Base-by-base conservation (phyloP, 92 coral and sea anemone species). In the Actinernus sp. region DNA sequence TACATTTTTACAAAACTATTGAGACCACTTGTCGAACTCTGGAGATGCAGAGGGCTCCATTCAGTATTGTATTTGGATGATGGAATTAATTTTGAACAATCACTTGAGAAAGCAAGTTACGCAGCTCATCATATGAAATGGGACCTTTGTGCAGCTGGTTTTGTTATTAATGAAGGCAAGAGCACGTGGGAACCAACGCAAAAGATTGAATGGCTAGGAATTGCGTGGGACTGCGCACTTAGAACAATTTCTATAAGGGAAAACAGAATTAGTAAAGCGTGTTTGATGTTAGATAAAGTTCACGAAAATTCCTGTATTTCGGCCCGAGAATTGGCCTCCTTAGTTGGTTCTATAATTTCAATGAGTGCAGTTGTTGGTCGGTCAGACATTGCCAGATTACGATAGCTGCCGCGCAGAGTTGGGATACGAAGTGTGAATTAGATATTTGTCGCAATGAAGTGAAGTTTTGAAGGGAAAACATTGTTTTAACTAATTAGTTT, bases 11-110 rank as follows among this genome's bases (percentile, higher is more conserved):
- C 9, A 22, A 69, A 30, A 45, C 62, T n/a, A n/a, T n/a, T n/a
- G n/a, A n/a, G n/a, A n/a, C n/a, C n/a, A n/a, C n/a, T n/a, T n/a
- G n/a, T n/a, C 4, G 70, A 79, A 43, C 52, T 43, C 4, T 80
- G 80, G 87, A 46, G 74, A 12, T 10, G 19, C 13, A 38, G 65
- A 17, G 74, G 87, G 0, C 38, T 80, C 4, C 63, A 71, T 38
- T 54, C 39, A 14, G 73, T 79, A 18, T 79, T 79, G 3, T 68
- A 79, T 37, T 36, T 79, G 26, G 72, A 79, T 26, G 72, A 79
- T 52, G 86, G 73, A 0, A 49, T 79, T 30, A 23, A 20, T 32
- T 25, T 79, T 14, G 72, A 67, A 49, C 30, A 14, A 7, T 57
- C 66, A 4, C 40, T 78, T 1, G 71, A 59, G 39, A 20, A 18